A percentile compares a stretch with the other conserved stretches of the same genome.
phyloP scores from a whole-genome alignment of 2,113 vertebrate species.

The Puffinus mauretanicus region DNA sequence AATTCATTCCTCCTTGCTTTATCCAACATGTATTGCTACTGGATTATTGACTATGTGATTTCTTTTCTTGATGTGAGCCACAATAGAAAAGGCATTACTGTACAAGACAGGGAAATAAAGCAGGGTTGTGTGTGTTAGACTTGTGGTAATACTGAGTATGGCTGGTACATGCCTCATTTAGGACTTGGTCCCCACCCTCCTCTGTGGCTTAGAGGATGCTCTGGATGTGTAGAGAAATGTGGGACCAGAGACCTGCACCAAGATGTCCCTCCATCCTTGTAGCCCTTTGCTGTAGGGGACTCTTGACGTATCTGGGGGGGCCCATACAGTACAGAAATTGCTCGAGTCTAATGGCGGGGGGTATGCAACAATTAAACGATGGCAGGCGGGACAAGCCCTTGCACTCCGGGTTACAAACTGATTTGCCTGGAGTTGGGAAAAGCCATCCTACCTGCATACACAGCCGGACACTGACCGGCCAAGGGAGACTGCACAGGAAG shows the following conservation, averaged over 20 bases:
- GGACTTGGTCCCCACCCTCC: background rate
- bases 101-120: background rate
- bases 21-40: background rate
- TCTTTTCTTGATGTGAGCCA: background rate
- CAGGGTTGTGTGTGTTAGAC: background rate
- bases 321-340: background rate
- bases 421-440: background rate
- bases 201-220: background rate
- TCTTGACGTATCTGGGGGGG: background rate
- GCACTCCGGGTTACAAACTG: background rate
- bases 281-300: background rate
- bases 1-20: background rate
- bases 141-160: background rate
- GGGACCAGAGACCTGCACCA: background rate
- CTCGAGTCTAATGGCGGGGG: background rate
- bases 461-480: background rate
- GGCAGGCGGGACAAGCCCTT: background rate
- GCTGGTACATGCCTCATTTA: background rate
- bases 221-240: background rate
- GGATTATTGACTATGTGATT: slow-evolving; percentile 24
- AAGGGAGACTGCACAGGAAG: background rate
- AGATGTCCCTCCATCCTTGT: background rate
- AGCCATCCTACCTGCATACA: background rate
- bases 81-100: background rate
- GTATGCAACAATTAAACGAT: background rate